Evolutionary conservation across 1,140 invertebrate genomes (phyloP).

Genomic region (Cotesia glomerata): DNA sequence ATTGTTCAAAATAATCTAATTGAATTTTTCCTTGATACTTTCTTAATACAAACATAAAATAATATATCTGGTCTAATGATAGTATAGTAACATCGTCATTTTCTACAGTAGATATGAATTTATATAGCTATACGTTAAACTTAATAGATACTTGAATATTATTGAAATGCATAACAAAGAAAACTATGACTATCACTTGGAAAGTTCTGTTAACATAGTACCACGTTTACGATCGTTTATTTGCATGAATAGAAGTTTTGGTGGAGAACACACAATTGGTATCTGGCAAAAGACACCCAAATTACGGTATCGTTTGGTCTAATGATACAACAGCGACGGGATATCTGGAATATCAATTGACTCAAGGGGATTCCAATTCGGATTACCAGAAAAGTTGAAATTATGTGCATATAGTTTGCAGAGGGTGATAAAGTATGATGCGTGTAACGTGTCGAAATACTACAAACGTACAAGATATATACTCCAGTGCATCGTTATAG

Average conservation of each 20-base stretch:
- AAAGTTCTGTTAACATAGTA: too few relatives aligned
- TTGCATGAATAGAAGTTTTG: neutral
- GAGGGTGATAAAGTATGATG: neutral
- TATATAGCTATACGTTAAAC: too few relatives aligned
- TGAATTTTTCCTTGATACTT: too few relatives aligned
- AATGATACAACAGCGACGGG: neutral
- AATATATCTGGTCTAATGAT: too few relatives aligned
- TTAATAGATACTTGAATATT: too few relatives aligned
- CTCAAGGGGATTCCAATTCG: neutral
- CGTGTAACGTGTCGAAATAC: neutral
- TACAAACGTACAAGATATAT: neutral
- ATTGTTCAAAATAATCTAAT: too few relatives aligned
- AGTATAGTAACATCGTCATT: too few relatives aligned
- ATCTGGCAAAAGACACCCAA: neutral
- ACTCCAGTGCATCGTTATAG: neutral
- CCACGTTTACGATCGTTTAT: neutral
- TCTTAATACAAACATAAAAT: too few relatives aligned
- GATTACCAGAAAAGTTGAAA: neutral
- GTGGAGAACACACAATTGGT: neutral
- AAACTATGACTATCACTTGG: too few relatives aligned
- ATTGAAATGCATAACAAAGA: too few relatives aligned
- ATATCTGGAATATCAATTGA: slow-evolving; percentile 9
- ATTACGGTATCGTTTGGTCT: neutral
- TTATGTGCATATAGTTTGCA: neutral
- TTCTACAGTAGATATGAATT: too few relatives aligned